Base-by-base conservation (phyloP, 2,113 vertebrate species). In the Pteruthius melanotis region DNA sequence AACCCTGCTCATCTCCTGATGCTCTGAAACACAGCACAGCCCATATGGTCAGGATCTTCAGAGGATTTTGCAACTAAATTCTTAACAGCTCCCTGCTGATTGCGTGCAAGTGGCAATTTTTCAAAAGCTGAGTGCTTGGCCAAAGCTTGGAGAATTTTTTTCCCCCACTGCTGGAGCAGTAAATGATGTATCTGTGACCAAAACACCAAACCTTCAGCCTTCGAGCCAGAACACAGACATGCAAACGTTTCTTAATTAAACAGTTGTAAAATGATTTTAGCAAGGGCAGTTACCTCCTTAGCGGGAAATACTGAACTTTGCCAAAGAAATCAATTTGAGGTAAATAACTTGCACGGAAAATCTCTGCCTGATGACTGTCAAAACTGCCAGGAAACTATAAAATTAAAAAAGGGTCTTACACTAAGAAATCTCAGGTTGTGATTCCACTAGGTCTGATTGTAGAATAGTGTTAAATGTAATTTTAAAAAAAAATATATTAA, bases 41-140 rank as follows among this genome's bases (percentile, higher is more conserved):
- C 87, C 95, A 93, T 83, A 90, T 92, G 92, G 92, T 75, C 90
- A 95, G 90, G 72, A 95, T 94, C 80, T 94, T 97, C 56, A 94
- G 69, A 95, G 69, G 57, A 74, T 96, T 95, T 96, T 93, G 93
- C 88, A 94, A 93, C 87, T 86, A 86, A 90, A 88, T 24, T 82
- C 85, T 77, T 88, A 93, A 90, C 90, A 92, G 79, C 76, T 97
- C 93, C 90, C 93, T 90, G 85, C 79, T 93, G 93, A 94, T 89
- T 68, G 84, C 75, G 5, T 93, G 79, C 94, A 95, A 96, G 79
- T 90, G 94, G 94, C 82, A 93, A 68, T 85, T 95, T 95, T 92
- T 93, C 92, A 96, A 95, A 95, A 77, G 82, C 90, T 71, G 61
- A 93, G 31, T 28, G 59, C 82, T 80, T 44, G 60, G 95, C 87